Percentiles rank a stretch among this genome's conserved stretches.
Evolutionary conservation across 2,888 invertebrate species (phyloP).

Genomic region (Mongoloraphidia duomilia): DNA sequence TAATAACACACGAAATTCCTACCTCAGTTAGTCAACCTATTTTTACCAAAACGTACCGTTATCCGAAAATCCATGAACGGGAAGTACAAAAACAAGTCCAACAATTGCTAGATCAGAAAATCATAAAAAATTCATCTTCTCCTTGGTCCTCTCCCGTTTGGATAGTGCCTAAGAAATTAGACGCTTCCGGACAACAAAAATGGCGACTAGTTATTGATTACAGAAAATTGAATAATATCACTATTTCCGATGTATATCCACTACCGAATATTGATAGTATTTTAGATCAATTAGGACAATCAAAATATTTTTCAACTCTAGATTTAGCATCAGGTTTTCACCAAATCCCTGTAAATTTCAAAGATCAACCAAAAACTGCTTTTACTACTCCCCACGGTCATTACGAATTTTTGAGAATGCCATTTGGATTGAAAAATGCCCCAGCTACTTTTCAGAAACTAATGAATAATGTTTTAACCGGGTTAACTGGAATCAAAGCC

Average conservation of each 20-base stretch:
- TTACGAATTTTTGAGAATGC: constrained; percentile 23
- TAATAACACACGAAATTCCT: constrained; percentile 22
- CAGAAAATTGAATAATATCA: constrained; percentile 24
- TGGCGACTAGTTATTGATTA: constrained; percentile 25
- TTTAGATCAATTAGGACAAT: constrained; percentile 23
- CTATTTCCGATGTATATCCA: constrained; percentile 23
- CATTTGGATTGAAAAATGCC: constrained; percentile 27
- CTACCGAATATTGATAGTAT: constrained; percentile 24
- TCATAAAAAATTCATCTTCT: constrained; percentile 16
- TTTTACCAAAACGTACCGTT: constrained; percentile 22
- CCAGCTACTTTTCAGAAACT: constrained; percentile 26
- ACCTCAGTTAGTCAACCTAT: constrained; percentile 17
- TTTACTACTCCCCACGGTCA: constrained; percentile 22
- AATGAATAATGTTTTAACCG: constrained; percentile 24
- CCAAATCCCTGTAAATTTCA: constrained; percentile 20
- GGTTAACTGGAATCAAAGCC: constrained; percentile 20
- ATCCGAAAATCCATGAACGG: constrained; percentile 21
- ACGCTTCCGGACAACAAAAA: constrained; percentile 17
- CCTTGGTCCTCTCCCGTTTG: constrained; percentile 15
- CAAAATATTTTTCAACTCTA: constrained; percentile 23
- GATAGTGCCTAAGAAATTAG: constrained; percentile 21
- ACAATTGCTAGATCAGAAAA: constrained; percentile 19
- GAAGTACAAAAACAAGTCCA: constrained; percentile 22
- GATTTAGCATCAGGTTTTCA: constrained; percentile 27
- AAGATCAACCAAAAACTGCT: constrained; percentile 23